Conservation (phyloP, 1,140 invertebrate species). For the Drosophila ohnishii region DNA sequence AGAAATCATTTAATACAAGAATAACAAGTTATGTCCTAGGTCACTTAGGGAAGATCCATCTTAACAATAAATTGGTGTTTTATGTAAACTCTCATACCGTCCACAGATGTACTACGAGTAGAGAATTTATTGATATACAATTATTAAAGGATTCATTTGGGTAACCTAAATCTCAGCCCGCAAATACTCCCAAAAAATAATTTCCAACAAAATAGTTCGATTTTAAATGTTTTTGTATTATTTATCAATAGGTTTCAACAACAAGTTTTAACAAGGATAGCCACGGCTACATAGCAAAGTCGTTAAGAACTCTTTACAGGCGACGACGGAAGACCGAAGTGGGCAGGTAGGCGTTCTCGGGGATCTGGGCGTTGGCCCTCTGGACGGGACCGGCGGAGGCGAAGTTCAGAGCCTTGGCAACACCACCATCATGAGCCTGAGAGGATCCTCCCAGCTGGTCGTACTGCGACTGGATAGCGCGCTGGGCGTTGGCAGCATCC, state of each 20-base stretch:
- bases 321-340: conserved; percentile 75
- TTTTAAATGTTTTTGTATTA: conserved; percentile 26
- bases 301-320: conserved; percentile 43
- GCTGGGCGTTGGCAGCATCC: conserved; percentile 66
- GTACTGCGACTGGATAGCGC: conserved; percentile 64
- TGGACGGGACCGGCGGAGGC: conserved; percentile 64
- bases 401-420: conserved; percentile 60
- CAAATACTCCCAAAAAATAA: not conserved
- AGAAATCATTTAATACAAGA: not conserved
- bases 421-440: conserved; percentile 56
- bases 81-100: too few species aligned
- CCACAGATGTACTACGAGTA: not conserved
- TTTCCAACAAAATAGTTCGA: not conserved
- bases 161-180: not conserved
- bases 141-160: not conserved
- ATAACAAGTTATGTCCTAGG: not conserved
- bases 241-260: conserved; percentile 36
- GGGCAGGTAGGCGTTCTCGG: conserved; percentile 70
- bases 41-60: not conserved
- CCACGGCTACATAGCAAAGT: conserved; percentile 14
- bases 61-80: not conserved
- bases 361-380: conserved; percentile 48
- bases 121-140: not conserved
- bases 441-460: conserved; percentile 55
- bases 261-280: conserved; percentile 40